Evolutionary conservation across 2,888 invertebrate species (phyloP).

Genomic region (Spilosoma lubricipeda): DNA sequence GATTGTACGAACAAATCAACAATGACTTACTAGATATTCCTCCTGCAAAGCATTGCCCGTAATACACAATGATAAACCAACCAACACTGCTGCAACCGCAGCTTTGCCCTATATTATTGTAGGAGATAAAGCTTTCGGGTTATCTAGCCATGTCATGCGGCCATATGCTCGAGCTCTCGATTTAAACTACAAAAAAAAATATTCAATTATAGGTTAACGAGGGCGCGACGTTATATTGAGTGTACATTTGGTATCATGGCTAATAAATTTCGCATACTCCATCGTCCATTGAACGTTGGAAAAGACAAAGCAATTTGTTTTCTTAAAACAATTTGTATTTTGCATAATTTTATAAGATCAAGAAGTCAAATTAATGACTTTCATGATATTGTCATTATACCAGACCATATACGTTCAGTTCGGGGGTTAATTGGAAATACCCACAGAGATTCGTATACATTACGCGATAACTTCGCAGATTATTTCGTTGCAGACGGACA

Average conservation of each 20-base stretch:
- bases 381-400: constrained; percentile 30
- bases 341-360: no score
- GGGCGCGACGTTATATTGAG: constrained; percentile 17
- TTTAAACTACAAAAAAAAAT: constrained; percentile 40
- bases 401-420: constrained; percentile 37
- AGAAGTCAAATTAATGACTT: constrained; percentile 26
- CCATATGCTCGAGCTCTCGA: constrained; percentile 21
- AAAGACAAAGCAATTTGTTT: constrained; percentile 27
- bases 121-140: constrained; percentile 15
- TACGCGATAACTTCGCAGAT: constrained; percentile 42
- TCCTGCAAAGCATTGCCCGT: no score
- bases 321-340: constrained; percentile 15
- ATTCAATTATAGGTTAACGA: constrained; percentile 30
- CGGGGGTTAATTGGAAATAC: constrained; percentile 30
- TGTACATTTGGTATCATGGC: no score
- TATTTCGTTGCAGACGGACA: constrained; percentile 39
- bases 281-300: constrained; percentile 40
- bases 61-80: no score
- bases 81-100: constrained; percentile 37
- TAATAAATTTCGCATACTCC: constrained; percentile 41
- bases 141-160: constrained; percentile 14
- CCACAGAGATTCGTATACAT: constrained; percentile 18
- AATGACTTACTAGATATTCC: no score
- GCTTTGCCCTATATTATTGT: no score
- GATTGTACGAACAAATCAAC: no score